phyloP scores from a whole-genome alignment of 2,888 invertebrate species.

The Zaprionus lineosus region DNA sequence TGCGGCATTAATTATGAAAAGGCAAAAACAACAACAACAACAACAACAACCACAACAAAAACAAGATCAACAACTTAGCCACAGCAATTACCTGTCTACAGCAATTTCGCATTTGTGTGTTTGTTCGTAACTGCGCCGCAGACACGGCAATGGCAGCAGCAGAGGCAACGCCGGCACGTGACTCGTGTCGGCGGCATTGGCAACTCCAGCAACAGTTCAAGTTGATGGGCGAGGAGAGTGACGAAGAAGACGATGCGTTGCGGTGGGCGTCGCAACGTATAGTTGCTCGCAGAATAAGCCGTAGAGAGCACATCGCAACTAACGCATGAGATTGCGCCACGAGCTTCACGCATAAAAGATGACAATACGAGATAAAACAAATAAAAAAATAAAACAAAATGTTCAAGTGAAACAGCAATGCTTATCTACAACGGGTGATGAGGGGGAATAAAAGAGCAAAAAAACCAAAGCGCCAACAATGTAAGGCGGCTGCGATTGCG shows the following conservation, averaged over 20 bases:
- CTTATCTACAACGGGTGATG: constrained; percentile 20
- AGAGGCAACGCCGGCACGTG: constrained; percentile 26
- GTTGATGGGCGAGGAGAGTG: not conserved
- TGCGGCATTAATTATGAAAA: not conserved
- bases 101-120: constrained; percentile 11
- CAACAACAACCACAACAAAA: not conserved
- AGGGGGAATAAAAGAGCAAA: constrained; percentile 4
- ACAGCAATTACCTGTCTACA: constrained; percentile 37
- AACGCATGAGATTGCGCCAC: constrained; percentile 1
- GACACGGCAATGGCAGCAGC: not conserved
- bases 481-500: constrained; percentile 15
- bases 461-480: constrained; percentile 18
- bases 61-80: not conserved
- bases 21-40: not conserved
- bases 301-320: constrained; percentile 16
- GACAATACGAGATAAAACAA: constrained; percentile 9
- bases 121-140: constrained; percentile 30
- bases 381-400: not conserved
- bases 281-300: constrained; percentile 5
- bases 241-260: too few relatives aligned
- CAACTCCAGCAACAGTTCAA: constrained; percentile 14
- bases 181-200: constrained; percentile 20
- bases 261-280: constrained; percentile 1
- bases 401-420: not conserved
- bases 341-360: constrained; percentile 19